Conservation (phyloP, 1,140 invertebrate genomes). For the Solenopsis fugax region DNA sequence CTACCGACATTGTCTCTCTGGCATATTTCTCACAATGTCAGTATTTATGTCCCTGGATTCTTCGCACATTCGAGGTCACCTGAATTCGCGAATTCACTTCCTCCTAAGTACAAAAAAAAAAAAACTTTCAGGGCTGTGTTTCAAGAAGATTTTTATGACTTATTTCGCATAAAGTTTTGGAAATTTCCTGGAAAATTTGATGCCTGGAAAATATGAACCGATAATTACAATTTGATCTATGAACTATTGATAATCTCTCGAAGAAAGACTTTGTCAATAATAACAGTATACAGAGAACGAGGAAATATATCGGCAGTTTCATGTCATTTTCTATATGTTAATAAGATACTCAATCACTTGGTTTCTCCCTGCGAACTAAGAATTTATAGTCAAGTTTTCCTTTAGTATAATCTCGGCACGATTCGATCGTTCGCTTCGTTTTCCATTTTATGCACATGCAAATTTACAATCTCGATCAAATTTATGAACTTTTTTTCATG, state of each 20-base stretch:
- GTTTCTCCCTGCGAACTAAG: background rate
- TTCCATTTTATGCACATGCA: background rate
- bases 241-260: too few relatives aligned
- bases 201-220: background rate
- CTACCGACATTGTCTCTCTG: conserved; percentile 1
- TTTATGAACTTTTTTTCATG: background rate
- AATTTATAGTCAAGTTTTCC: background rate
- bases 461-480: background rate
- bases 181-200: background rate
- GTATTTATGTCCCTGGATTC: conserved; percentile 18
- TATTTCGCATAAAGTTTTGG: background rate
- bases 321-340: conserved; percentile 17
- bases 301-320: conserved; percentile 5
- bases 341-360: conserved; percentile 18
- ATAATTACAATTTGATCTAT: background rate
- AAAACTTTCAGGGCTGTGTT: background rate
- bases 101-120: background rate
- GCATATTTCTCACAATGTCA: conserved; percentile 66
- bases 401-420: background rate
- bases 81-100: conserved; percentile 56
- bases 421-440: background rate
- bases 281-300: background rate
- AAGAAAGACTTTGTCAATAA: background rate
- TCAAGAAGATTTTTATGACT: background rate
- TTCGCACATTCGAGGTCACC: conserved; percentile 68